Evolutionary conservation across 37 sponge, comb jelly and placozoan genomes (phyloP), one percentile per base, ranked within the genome.

Genomic region (Crambe crambe): DNA sequence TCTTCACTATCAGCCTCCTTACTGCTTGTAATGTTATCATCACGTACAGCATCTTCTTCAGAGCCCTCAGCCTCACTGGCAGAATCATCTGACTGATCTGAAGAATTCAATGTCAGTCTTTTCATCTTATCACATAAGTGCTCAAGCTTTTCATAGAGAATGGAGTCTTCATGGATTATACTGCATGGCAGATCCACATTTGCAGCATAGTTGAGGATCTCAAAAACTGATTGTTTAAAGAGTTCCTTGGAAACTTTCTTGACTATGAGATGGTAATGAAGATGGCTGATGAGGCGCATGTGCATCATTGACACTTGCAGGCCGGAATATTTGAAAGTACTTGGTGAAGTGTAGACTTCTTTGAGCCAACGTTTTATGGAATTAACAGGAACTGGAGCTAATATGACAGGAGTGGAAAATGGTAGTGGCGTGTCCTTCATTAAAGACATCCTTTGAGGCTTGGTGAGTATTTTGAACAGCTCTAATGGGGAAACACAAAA

Each of bases 241-340:
- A 83, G 58, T 1, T 51, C 37, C 3, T 56, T 57, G 0, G 37
- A 1, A 67, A 64, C 44, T 9, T 40, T 67, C 23, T 68, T 32
- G 29, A 29, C 27, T 0, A 67, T 34, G 5, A 83, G 30, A 26
- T 64, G 64, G 41, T 83, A 83, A 30, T 83, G 76, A 6, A 83
- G 20, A 51, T 83, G 84, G 2, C 58, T 68, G 18, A 74, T 37
- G 3, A 83, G 58, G 0, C 84, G 60, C 25, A 65, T 44, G 0
- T 25, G 9, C 22, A 65, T 2, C 68, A 78, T 27, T 27, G 47
- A 61, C 31, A 38, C 23, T 2, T 27, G 6, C 40, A 61, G 26
- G 1, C 68, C 63, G 17, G 41, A 27, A 20, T 20, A 21, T 3
- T 18, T 32, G 9, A 15, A 27, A 1, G 69, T 4, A 34, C n/a